Evolutionary conservation across 2,113 vertebrate species (phyloP).

Genomic region (Peromyscus polionotus): DNA sequence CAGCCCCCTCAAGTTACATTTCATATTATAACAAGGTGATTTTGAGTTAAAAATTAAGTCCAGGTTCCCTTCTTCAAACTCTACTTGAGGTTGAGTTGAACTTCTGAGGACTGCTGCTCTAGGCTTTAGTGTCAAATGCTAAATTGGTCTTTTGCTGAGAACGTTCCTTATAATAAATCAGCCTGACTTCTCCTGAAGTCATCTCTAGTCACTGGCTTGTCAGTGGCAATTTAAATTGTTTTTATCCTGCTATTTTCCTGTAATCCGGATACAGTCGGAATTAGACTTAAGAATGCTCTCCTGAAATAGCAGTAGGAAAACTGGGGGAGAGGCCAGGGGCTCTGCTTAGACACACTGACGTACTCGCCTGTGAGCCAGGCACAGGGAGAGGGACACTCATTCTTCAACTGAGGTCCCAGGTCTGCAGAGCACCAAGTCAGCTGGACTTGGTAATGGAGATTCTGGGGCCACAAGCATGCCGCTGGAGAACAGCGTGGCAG

Average conservation of each 20-base stretch:
- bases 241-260: conserved; percentile 28
- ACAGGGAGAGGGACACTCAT: accelerated
- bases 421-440: background rate
- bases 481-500: background rate
- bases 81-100: no score
- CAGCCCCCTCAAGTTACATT: background rate
- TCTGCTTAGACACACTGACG: background rate
- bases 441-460: background rate
- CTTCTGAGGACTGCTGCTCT: background rate
- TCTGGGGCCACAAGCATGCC: background rate
- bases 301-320: background rate
- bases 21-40: background rate
- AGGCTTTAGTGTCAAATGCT: background rate
- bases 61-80: background rate
- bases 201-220: background rate
- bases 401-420: background rate
- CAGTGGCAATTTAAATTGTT: background rate
- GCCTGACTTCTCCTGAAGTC: background rate
- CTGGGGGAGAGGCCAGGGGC: background rate
- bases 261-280: conserved; percentile 54
- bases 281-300: background rate
- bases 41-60: background rate
- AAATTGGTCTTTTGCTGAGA: background rate
- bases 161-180: background rate
- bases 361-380: background rate